Percentiles rank a stretch among this genome's conserved stretches.
Conservation (phyloP, 2,797 vertebrate species). For the Acanthiza pusilla region DNA sequence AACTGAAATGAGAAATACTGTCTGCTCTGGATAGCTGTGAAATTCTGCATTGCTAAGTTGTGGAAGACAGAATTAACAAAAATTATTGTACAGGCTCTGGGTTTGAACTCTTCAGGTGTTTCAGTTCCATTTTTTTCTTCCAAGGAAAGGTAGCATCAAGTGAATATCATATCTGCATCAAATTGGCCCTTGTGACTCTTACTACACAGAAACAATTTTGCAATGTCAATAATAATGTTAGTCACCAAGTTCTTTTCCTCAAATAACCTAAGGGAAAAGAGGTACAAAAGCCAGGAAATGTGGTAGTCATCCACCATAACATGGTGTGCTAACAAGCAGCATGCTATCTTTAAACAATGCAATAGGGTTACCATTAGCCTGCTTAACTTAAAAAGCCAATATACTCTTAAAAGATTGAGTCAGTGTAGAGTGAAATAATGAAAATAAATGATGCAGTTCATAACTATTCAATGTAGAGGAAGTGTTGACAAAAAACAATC, state of each 20-base stretch:
- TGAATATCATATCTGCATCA: not conserved
- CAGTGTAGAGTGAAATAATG: slow-evolving; percentile 27
- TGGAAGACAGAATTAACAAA: not conserved
- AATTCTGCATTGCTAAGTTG: not conserved
- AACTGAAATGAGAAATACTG: not conserved
- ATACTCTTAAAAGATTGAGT: not conserved
- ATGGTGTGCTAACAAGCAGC: not conserved
- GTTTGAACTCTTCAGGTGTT: not conserved
- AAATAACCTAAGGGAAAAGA: not conserved
- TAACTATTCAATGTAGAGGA: slow-evolving; percentile 7
- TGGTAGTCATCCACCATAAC: not conserved
- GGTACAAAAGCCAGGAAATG: not conserved
- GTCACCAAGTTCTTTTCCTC: not conserved
- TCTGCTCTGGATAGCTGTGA: not conserved
- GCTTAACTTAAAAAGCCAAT: not conserved
- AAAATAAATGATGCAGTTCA: slow-evolving; percentile 7
- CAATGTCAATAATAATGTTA: not conserved
- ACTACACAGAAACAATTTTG: not conserved
- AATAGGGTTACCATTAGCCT: not conserved
- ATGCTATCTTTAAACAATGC: not conserved
- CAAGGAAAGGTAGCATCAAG: not conserved
- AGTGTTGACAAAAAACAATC: slow-evolving; percentile 50
- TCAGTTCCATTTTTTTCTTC: not conserved
- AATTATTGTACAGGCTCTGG: not conserved
- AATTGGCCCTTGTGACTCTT: not conserved